phyloP scores from a whole-genome alignment of 1,140 invertebrate genomes.

The Micrasema minimum region DNA sequence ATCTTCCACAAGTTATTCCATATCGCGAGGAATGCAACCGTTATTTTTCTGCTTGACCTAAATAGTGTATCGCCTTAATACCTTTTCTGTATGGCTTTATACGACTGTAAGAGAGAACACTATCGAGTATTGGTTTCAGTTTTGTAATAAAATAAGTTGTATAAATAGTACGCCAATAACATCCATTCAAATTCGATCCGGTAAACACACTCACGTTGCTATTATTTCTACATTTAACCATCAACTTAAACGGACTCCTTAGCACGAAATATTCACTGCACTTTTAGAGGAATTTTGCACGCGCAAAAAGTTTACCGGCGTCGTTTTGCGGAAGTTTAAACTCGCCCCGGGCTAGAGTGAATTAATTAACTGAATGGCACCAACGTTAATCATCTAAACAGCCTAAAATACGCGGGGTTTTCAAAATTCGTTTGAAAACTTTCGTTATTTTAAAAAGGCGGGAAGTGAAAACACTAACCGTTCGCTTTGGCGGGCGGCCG shows the following conservation, averaged over 20 bases:
- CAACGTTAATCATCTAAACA: slow-evolving; percentile 2
- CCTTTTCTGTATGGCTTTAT: slow-evolving; percentile 4
- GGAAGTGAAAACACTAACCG: not conserved
- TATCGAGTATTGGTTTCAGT: not conserved
- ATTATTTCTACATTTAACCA: not conserved
- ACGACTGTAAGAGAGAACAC: slow-evolving; percentile 6
- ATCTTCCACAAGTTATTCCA: slow-evolving; percentile 8
- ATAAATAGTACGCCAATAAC: not conserved
- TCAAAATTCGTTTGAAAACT: slow-evolving; percentile 56
- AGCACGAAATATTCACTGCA: slow-evolving; percentile 15
- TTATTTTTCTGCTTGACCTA: slow-evolving; percentile 22
- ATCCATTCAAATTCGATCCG: too few relatives aligned
- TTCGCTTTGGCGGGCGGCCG: slow-evolving; percentile 55
- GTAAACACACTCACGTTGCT: not conserved
- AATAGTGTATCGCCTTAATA: not conserved
- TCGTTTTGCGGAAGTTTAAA: slow-evolving; percentile 9
- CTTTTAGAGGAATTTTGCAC: slow-evolving; percentile 1
- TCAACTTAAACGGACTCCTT: not conserved
- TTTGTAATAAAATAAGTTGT: slow-evolving; percentile 2
- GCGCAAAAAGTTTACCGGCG: slow-evolving; percentile 19
- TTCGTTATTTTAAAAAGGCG: not conserved
- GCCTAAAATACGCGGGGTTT: slow-evolving; percentile 52
- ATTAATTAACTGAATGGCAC: not conserved
- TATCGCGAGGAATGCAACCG: slow-evolving; percentile 5
- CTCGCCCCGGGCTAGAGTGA: not conserved